A percentile compares a stretch with the other conserved stretches of the same genome.
Evolutionary conservation across 2,113 vertebrate species (phyloP).

Genomic region (Pundamilia nyererei): DNA sequence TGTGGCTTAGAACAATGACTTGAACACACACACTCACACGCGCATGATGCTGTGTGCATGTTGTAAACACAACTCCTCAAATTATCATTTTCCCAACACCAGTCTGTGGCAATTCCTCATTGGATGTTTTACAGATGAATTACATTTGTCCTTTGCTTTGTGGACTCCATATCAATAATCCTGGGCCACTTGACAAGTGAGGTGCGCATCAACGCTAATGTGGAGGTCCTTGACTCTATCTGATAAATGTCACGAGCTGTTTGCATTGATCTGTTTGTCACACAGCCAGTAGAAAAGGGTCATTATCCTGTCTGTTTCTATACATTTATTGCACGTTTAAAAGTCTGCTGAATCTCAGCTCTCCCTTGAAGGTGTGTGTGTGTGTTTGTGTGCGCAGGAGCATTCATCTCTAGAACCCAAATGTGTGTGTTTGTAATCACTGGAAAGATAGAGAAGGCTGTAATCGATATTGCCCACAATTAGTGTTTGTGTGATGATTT

Average conservation of each 20-base stretch:
- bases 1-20: not conserved
- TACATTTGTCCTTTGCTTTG: constrained; percentile 7
- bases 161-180: constrained; percentile 44
- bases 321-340: not conserved
- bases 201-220: constrained; percentile 35
- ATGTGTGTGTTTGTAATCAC: not conserved
- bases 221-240: constrained; percentile 51
- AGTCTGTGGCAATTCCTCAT: not conserved
- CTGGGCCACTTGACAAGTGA: constrained; percentile 35
- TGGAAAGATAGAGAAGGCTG: not conserved
- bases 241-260: constrained; percentile 60
- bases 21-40: not conserved
- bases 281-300: constrained; percentile 5
- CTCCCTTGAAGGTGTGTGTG: not conserved
- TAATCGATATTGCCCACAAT: not conserved
- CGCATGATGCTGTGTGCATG: not conserved
- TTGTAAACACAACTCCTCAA: not conserved
- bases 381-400: not conserved
- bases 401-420: not conserved
- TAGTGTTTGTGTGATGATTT: not conserved
- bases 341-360: not conserved
- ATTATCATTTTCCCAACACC: not conserved
- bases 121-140: not conserved
- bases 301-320: constrained; percentile 9
- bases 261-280: constrained; percentile 57